Evolutionary conservation across 2,797 vertebrate genomes (phyloP).

Genomic region (Ptychobarbus kaznakovi): DNA sequence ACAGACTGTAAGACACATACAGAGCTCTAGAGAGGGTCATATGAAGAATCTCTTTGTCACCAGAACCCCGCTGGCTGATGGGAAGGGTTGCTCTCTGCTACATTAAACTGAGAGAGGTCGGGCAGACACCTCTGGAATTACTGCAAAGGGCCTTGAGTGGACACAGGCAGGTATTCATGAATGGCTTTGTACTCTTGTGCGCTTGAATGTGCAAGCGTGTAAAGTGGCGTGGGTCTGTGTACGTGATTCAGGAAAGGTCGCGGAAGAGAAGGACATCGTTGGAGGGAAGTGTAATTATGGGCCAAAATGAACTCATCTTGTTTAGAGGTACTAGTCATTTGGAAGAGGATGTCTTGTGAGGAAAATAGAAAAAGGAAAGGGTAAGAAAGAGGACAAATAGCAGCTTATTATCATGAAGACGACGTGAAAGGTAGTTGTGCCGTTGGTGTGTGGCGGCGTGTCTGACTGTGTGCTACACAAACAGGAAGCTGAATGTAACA

Average conservation of each 20-base stretch:
- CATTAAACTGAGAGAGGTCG: conserved; percentile 59
- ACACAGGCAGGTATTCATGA: conserved; percentile 29
- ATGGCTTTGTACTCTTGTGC: not conserved
- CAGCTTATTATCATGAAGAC: conserved; percentile 41
- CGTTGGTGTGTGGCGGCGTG: conserved; percentile 57
- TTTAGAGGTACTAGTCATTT: not conserved
- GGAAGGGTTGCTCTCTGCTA: conserved; percentile 53
- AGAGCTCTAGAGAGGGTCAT: conserved; percentile 38
- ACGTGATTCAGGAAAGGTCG: conserved; percentile 6
- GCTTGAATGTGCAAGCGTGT: not conserved
- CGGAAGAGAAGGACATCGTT: not conserved
- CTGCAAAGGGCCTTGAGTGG: conserved; percentile 22
- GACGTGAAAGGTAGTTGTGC: conserved; percentile 10
- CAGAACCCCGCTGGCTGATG: conserved; percentile 43
- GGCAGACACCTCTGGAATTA: conserved; percentile 55
- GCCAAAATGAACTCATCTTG: conserved; percentile 12
- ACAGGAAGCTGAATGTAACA: conserved; percentile 53
- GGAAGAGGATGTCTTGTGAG: conserved; percentile 55
- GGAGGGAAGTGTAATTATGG: conserved; percentile 17
- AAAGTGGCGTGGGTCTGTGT: not conserved
- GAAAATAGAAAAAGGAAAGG: not conserved
- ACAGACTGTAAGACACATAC: conserved; percentile 42
- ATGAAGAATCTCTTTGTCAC: conserved; percentile 39
- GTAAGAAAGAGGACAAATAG: conserved; percentile 23
- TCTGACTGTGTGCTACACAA: conserved; percentile 53